Evolutionary conservation across 2,113 vertebrate genomes (phyloP).

Genomic region (Willisornis vidua): DNA sequence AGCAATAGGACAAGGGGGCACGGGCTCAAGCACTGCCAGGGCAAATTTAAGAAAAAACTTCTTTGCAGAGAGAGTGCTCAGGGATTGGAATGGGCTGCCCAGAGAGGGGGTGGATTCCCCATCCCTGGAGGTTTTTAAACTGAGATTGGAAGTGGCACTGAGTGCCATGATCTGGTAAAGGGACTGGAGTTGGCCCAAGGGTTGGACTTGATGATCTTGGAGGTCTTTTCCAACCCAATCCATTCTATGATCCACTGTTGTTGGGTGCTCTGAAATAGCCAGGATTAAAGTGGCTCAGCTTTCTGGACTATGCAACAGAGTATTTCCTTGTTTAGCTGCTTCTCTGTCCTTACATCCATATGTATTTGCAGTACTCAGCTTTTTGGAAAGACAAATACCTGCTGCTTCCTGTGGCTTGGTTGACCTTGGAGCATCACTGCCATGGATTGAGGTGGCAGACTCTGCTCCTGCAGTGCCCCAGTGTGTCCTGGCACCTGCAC

Average conservation of each 20-base stretch:
- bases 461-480: neutral
- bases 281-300: neutral
- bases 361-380: neutral
- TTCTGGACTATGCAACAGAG: neutral
- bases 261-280: neutral
- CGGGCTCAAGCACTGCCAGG: too few species aligned
- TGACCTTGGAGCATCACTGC: neutral
- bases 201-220: too few species aligned
- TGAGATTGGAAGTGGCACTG: too few species aligned
- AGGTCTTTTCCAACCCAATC: too few species aligned
- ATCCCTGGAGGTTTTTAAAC: too few species aligned
- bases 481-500: neutral
- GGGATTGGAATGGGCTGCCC: too few species aligned
- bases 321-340: neutral
- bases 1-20: too few species aligned
- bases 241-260: neutral
- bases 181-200: too few species aligned
- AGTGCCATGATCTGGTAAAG: too few species aligned
- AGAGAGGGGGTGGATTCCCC: too few species aligned
- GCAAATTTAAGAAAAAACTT: too few species aligned
- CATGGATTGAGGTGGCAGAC: fast-evolving
- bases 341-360: neutral
- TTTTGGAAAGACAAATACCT: neutral
- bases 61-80: too few species aligned
- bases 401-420: neutral